phyloP scores from a whole-genome alignment of 2,113 vertebrate species.

The Nothocercus julius region DNA sequence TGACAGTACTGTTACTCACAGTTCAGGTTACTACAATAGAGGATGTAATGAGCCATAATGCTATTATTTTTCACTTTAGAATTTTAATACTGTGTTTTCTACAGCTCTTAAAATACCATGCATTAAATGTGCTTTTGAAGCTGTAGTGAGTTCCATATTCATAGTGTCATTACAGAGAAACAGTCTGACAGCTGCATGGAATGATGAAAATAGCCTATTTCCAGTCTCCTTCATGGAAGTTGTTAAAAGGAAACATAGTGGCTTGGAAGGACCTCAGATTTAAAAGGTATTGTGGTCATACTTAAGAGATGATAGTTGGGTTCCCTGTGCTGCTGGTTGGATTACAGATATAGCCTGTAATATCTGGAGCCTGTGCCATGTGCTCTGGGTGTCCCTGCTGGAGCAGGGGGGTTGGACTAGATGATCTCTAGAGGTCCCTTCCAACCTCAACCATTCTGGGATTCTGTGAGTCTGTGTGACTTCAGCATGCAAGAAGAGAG shows the following conservation, averaged over 20 bases:
- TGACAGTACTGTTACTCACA: constrained; percentile 72
- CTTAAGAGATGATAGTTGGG: constrained; percentile 15
- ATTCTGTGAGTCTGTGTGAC: neutral
- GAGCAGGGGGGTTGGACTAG: too few species aligned
- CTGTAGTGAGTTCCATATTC: constrained; percentile 45
- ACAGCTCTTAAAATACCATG: constrained; percentile 71
- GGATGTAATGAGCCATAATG: constrained; percentile 75
- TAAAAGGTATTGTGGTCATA: neutral
- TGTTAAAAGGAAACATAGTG: constrained; percentile 24
- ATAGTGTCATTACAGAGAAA: constrained; percentile 54
- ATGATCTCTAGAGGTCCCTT: too few species aligned
- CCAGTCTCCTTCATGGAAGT: constrained; percentile 11
- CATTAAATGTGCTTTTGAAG: constrained; percentile 73
- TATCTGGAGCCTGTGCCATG: neutral
- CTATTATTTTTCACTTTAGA: constrained; percentile 76
- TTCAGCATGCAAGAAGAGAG: neutral
- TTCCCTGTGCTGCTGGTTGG: neutral
- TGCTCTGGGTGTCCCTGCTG: too few species aligned
- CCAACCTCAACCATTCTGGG: too few species aligned
- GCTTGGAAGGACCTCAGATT: neutral
- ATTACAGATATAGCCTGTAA: neutral
- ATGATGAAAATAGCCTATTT: constrained; percentile 32
- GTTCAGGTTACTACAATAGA: constrained; percentile 66
- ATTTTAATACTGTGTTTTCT: constrained; percentile 76
- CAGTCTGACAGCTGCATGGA: constrained; percentile 30